Percentiles rank a stretch among this genome's conserved stretches.
Evolutionary conservation across 2,888 invertebrate genomes (phyloP).

Genomic region (Temnothorax rugatulus): DNA sequence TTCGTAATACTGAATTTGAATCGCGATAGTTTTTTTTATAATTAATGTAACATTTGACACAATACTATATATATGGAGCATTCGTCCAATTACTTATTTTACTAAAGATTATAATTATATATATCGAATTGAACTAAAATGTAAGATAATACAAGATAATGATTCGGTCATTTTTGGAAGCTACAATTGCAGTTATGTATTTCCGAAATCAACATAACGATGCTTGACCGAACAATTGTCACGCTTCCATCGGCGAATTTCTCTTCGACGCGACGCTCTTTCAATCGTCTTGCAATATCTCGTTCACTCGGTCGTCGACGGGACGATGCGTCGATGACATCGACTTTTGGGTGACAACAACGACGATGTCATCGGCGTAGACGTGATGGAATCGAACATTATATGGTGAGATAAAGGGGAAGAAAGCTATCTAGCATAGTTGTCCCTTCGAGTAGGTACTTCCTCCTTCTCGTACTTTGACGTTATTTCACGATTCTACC

Average conservation of each 20-base stretch:
- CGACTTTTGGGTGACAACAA: conserved; percentile 44
- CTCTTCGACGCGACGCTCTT: conserved; percentile 16
- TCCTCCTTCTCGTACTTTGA: not conserved
- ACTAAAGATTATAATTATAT: not conserved
- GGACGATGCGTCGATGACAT: not conserved
- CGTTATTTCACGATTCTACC: not conserved
- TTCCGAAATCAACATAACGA: not conserved
- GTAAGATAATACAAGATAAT: not conserved
- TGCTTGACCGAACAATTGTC: conserved; percentile 8
- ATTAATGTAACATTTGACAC: not conserved
- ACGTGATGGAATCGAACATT: conserved; percentile 63
- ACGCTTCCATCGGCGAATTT: conserved; percentile 52
- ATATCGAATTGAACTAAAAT: not conserved
- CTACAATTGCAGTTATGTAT: not conserved
- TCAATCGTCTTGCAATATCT: not conserved
- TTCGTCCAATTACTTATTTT: not conserved
- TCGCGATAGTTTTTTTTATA: not conserved
- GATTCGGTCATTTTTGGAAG: not conserved
- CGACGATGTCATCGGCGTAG: conserved; percentile 54
- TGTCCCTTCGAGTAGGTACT: conserved; percentile 19
- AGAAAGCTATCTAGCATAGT: conserved; percentile 19
- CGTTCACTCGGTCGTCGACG: not conserved
- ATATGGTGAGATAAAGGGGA: not conserved
- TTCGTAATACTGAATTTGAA: not conserved
- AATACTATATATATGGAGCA: not conserved